These are phyloP conservation scores for Pinctada fucata DNA, from an alignment of 2,888 invertebrate genomes.

Conservation along the genomic window DNA sequence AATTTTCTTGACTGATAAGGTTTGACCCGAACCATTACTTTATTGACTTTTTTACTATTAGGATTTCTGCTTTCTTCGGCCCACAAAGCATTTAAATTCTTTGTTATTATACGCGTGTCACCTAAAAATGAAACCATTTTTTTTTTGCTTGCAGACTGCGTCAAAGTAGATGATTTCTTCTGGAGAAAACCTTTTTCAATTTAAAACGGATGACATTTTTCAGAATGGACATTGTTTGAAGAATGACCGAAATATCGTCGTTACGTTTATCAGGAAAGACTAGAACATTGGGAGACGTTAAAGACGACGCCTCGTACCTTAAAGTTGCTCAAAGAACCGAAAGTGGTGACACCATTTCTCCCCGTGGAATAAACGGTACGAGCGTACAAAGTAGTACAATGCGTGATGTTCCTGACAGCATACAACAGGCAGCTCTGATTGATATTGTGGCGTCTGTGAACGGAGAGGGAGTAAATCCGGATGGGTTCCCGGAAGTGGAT, in stretches of 20 bases:
- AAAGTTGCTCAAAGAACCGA: background rate
- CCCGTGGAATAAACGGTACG: background rate
- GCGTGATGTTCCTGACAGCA: slow-evolving; percentile 37
- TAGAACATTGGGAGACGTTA: slow-evolving; percentile 36
- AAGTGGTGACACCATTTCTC: background rate
- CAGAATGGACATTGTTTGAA: background rate
- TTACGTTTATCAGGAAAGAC: slow-evolving; percentile 27
- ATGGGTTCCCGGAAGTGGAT: background rate
- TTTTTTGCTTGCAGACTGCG: no score
- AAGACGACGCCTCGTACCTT: slow-evolving; percentile 29
- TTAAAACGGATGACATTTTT: no score
- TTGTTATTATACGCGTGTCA: background rate
- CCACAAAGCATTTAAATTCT: background rate
- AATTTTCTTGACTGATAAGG: background rate
- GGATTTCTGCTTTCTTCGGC: slow-evolving; percentile 1
- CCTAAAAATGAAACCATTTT: background rate
- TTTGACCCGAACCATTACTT: background rate
- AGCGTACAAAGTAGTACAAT: slow-evolving; percentile 16
- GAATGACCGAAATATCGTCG: slow-evolving; percentile 34
- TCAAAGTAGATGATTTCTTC: no score
- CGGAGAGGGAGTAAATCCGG: slow-evolving; percentile 33
- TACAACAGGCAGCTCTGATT: slow-evolving; percentile 60
- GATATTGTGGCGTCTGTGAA: slow-evolving; percentile 66
- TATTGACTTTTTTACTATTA: background rate
- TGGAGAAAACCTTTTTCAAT: no score